A percentile compares a stretch with the other conserved stretches of the same genome.
These are phyloP conservation scores for Petaurus breviceps DNA, from an alignment of 2,113 vertebrate species.

Conservation along the genomic window DNA sequence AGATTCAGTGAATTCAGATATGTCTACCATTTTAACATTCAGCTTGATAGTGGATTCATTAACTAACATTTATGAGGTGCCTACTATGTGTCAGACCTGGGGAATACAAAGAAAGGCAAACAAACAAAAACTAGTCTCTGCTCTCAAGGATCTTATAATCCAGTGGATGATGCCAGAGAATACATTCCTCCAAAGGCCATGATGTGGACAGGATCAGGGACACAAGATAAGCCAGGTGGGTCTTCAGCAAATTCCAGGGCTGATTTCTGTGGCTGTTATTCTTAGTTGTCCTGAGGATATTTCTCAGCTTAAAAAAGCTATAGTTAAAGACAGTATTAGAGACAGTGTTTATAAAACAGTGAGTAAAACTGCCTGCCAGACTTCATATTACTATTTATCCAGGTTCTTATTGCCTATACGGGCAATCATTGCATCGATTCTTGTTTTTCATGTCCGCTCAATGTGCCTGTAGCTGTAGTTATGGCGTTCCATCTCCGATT, in stretches of 20 bases:
- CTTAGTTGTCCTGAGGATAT: constrained; percentile 47
- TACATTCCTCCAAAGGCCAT: background rate
- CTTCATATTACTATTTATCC: constrained; percentile 30
- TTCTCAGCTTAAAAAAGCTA: constrained; percentile 41
- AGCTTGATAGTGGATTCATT: too few species aligned
- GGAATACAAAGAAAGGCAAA: background rate
- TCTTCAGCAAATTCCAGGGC: constrained; percentile 49
- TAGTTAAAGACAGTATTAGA: background rate
- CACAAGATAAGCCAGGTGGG: background rate
- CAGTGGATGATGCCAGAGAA: background rate
- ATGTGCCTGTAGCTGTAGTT: constrained; percentile 31
- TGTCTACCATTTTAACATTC: background rate
- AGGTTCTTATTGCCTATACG: constrained; percentile 11
- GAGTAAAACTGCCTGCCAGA: constrained; percentile 22
- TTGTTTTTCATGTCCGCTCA: constrained; percentile 13
- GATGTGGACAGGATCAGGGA: constrained; percentile 28
- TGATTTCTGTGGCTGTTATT: constrained; percentile 50
- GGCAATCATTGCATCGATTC: background rate
- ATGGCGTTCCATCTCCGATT: constrained; percentile 40
- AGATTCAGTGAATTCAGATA: background rate
- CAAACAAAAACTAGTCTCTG: background rate
- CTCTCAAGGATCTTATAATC: background rate
- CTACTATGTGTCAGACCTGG: background rate
- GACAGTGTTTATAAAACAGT: constrained; percentile 31
- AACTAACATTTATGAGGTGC: background rate